phyloP scores from a whole-genome alignment of 2,797 vertebrate species.

The Eulemur albifrons region DNA sequence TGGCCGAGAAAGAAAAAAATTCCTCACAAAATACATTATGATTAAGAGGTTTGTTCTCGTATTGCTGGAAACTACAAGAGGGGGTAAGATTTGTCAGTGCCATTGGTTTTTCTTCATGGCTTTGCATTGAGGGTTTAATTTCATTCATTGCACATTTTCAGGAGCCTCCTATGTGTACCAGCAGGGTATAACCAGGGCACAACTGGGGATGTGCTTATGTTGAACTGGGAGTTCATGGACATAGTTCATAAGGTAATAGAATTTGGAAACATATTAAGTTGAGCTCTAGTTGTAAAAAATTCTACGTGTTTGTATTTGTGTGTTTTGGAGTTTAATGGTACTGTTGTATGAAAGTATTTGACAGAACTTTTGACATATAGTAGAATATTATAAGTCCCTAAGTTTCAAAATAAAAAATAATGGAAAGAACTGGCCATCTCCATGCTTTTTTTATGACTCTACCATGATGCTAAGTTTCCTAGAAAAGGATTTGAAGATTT shows the following conservation, averaged over 20 bases:
- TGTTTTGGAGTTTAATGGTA: background rate
- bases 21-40: conserved; percentile 16
- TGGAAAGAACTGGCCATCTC: background rate
- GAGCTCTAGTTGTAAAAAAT: conserved; percentile 1
- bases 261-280: background rate
- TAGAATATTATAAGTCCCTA: background rate
- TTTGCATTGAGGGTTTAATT: background rate
- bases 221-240: background rate
- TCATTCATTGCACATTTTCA: background rate
- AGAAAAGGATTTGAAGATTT: background rate
- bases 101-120: background rate
- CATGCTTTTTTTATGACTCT: background rate
- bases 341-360: background rate
- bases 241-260: background rate
- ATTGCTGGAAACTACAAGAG: conserved; percentile 14
- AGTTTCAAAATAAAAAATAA: conserved; percentile 27
- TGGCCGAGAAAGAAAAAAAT: conserved; percentile 33
- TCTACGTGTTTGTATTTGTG: background rate
- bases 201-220: background rate
- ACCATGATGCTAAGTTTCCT: background rate
- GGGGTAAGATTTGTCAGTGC: background rate
- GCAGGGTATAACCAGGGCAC: background rate
- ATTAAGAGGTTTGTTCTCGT: conserved; percentile 59
- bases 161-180: background rate
- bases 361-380: background rate